Base-by-base conservation (phyloP, 2,113 vertebrate species). In the Osmerus eperlanus region DNA sequence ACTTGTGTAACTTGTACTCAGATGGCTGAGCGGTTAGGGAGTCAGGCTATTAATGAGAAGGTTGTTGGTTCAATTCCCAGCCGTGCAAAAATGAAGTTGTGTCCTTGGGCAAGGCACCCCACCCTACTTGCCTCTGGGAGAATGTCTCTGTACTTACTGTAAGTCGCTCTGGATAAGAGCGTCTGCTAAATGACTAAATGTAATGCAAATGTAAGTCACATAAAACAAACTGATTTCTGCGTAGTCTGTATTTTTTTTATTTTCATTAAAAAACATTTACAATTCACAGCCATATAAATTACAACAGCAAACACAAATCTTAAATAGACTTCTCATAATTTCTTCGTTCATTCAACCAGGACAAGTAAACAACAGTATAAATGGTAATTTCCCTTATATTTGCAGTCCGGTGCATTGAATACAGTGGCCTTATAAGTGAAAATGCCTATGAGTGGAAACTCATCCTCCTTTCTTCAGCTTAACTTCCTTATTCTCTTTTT, bases 211-310 rank as follows among this genome's bases (percentile, higher is more conserved):
- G 23, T 23, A 23, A 23, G 7, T 47, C 41, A 47, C 11, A 47
- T 9, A 12, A 47, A 47, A 47, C 32, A 47, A 47, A 47, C 41
- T 47, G 41, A 9, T 62, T 62, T 19, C 19, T 29, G 23, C 14
- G 86, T 83, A 82, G 82, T 82, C 84, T 72, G 36, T 60, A n/a
- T 67, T 51, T 68, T 72, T 68, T 15, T 73, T 51, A 84, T 87
- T 85, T 86, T 67, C 73, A 47, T 47, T 52, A 36, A 73, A 70
- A 79, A 78, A 89, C 88, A 89, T 83, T 88, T 84, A 88, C 86
- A 89, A 87, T 83, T 82, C 78, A 91, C 90, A 85, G 77, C 75
- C 83, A 86, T 88, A 91, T 92, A 92, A 92, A 90, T 91, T 88
- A 92, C 85, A 89, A 90, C 86, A 90, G 84, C 84, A 88, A 90